Base-by-base conservation (phyloP, 2,888 invertebrate species). In the Erebia epiphron region DNA sequence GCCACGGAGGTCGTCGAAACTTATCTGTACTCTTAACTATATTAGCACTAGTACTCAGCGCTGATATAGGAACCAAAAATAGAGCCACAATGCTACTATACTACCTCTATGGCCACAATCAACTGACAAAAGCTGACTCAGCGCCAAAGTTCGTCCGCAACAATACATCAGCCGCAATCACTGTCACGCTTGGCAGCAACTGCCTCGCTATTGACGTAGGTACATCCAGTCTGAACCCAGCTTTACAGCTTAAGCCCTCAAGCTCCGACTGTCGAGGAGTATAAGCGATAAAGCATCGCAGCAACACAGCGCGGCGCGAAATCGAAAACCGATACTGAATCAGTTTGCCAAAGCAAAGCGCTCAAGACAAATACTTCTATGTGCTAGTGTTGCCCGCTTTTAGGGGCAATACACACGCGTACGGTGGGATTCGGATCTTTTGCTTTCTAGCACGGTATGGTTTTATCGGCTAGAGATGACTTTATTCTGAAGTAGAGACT, bases 321-420 rank as follows among this genome's bases (percentile, higher is more conserved):
- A 56, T 68, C 46, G 56, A 41, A 68, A 68, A 62, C 68, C 54
- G 46, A 62, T 62, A 18, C 52, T 10, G 67, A 50, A 61, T 21
- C 18, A 60, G 67, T 68, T 62, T 56, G 41, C 68, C 56, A 43
- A 62, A 41, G 68, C 60, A 54, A 60, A 67, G 67, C 52, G 67
- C 61, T 67, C 26, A 57, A 60, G 60, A 68, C 54, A 68, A 68
- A 68, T 68, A 68, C 67, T 52, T 13, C 52, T 35, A 21, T 21
- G 21, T 43, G 26, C 26, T 35, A 52, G 11, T 68, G 60, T 50
- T 60, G 52, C 16, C 16, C 52, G 18, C 49, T 62, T 21, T 62
- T 62, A 62, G 61, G 43, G 61, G 1, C 18, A 1, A 21, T 2
- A 46, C 61, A 62, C 46, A 62, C 18, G 2, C 18, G 14, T 13